Evolutionary conservation across 2,888 invertebrate genomes (phyloP), one percentile per base, ranked within the genome.

Genomic region (Lasioglossum villosulum): DNA sequence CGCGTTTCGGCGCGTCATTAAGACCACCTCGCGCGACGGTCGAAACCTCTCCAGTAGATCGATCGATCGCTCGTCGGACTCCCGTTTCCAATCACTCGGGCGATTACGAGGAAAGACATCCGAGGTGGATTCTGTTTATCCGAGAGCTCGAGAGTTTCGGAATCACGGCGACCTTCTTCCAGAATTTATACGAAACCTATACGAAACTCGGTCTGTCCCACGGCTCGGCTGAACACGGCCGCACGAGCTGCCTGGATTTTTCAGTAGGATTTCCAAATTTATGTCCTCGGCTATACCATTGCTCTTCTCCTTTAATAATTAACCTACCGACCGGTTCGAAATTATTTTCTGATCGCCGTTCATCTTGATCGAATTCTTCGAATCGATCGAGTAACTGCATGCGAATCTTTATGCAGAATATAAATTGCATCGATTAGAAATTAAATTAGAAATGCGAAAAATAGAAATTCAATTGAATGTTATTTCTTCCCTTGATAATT

Each of bases 151-250:
- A 59, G 59, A 37, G 66, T 39, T 56, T 30, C 19, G 73, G 73
- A 77, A 77, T 77, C 77, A 45, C 34, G 4, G 76, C 45, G 83
- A 82, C 76, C 83, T 73, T 82, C 72, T 83, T 83, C 45, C 45
- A 56, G 42, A 83, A 83, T 83, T 83, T 83, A 83, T 82, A 83
- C 73, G 83, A 83, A 83, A 83, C 76, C 83, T 73, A 82, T 83
- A 82, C 75, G 82, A 82, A 73, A 82, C 83, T 83, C 82, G 16
- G 68, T 83, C 56, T 23, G 68, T 42, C 76, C 71, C 66, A 27
- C 30, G 48, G 19, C 63, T 5, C 52, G 16, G 39, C 39, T 39
- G 39, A 39, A 39, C 39, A 39, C 39, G 12, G 12, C 39, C 12
- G 39, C 34, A 5, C 27, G 34, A 63, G 48, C 27, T 23, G 45